Conservation (phyloP, 2,797 vertebrate genomes). For the Chrosomus eos region DNA sequence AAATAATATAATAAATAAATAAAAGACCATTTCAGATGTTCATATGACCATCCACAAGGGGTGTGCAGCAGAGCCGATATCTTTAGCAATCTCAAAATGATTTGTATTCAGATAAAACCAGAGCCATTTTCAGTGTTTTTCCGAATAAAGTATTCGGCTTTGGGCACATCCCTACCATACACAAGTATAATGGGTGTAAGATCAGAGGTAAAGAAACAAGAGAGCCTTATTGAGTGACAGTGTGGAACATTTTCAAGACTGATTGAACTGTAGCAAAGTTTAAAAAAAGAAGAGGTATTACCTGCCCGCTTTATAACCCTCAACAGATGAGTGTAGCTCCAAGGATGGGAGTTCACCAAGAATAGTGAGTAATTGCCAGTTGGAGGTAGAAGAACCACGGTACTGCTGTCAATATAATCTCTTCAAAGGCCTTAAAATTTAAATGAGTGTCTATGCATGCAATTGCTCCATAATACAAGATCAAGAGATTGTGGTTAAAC, state of each 20-base stretch:
- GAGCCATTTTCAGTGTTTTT: background rate
- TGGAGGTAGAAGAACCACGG: background rate
- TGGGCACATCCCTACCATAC: background rate
- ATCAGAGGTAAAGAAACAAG: background rate
- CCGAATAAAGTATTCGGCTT: background rate
- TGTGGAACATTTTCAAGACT: background rate
- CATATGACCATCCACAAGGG: background rate
- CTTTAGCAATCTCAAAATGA: too few relatives aligned
- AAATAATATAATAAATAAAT: too few relatives aligned
- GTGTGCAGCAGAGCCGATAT: too few relatives aligned
- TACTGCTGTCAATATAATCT: slow-evolving; percentile 13
- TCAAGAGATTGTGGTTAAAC: slow-evolving; percentile 39
- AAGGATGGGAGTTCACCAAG: slow-evolving; percentile 51
- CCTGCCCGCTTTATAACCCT: slow-evolving; percentile 66
- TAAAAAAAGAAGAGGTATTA: slow-evolving; percentile 1
- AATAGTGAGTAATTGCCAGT: slow-evolving; percentile 33
- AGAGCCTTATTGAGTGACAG: background rate
- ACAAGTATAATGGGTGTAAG: background rate
- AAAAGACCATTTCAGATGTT: background rate
- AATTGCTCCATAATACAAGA: slow-evolving; percentile 52
- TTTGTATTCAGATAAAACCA: background rate
- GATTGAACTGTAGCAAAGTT: background rate
- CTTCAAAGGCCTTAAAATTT: slow-evolving; percentile 60
- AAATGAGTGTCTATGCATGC: slow-evolving; percentile 67
- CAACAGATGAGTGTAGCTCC: slow-evolving; percentile 68